Base-by-base conservation (phyloP, 2,888 invertebrate genomes). In the Galerucella pusilla region DNA sequence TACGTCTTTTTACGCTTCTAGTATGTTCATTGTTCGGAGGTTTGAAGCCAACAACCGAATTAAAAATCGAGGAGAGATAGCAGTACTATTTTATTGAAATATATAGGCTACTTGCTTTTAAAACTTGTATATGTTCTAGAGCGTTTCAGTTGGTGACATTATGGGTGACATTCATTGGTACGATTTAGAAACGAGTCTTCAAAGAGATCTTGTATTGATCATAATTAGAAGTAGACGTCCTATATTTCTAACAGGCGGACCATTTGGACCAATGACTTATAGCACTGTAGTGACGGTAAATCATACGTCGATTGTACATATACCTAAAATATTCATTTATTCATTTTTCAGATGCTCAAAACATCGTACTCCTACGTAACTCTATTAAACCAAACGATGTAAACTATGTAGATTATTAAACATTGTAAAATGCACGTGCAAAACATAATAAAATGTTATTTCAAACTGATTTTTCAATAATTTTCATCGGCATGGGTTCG, bases 121-220 rank as follows among this genome's bases (percentile, higher is more conserved):
- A 28, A 28, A 28, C 28, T 28, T 28, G 28, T 28, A 28, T 28
- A n/a, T 16, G 9, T 57, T 73, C 45, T 61, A 81, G 81, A 78
- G 79, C 16, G 59, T 65, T 11, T 52, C 77, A 7, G 76, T 81
- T 64, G 73, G 77, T 12, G 68, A 77, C 65, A 69, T 77, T 25
- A 75, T 81, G 45, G 69, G 76, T 52, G 57, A 73, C n/a, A 63
- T 77, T 9, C 61, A 80, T 12, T 81, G 81, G 81, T 76, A 78
- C 28, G 59, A 79, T 28, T 71, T 80, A 57, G 77, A 81, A n/a
- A 68, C 14, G 7, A 73, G 64, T 14, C 45, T 81, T 10, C 75
- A 81, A 66, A 77, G 70, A 69, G 81, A 81, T 66, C 63, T 81
- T 20, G 35, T 75, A 5, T 59, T 81, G 16, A 78, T 81, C 52